Evolutionary conservation across 2,113 vertebrate species (phyloP), one percentile per base, ranked within the genome.

Genomic region (Neogobius melanostomus): DNA sequence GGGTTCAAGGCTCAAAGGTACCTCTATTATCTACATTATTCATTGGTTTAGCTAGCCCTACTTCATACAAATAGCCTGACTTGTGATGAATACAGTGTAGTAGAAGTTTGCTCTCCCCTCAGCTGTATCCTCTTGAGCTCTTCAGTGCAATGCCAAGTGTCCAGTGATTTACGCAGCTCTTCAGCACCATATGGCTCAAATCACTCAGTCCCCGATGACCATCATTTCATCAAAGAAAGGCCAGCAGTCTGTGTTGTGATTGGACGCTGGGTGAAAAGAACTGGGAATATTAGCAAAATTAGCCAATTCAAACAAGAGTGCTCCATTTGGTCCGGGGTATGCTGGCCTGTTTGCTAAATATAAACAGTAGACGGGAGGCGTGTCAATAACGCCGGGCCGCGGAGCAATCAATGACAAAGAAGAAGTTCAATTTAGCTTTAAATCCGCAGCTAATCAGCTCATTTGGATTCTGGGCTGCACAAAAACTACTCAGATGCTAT

Each of bases 391-490:
- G 67, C 87, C 60, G 51, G 71, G 80, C 73, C 79, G 69, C 60
- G 62, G 65, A 66, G 68, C 5, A 64, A 90, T 91, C 86, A 83
- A 89, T 90, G 75, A 72, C 72, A 85, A 65, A 85, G 72, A 81
- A 60, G 75, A 64, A 71, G 47, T 90, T 90, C 82, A 78, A 86
- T 89, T 88, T 88, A 72, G 10, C n/a, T 77, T 83, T 81, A 72
- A 84, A 91, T 81, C 75, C 50, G 8, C 71, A 66, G 71, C 82
- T 89, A 89, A 92, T 90, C 86, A 79, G 82, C 77, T 88, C 75
- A 90, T 91, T 90, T 66, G 60, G 11, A 67, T 78, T 69, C 63
- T 81, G 64, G 76, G 64, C 79, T 71, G 64, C 42, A 54, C 8
- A 76, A 59, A 72, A 44, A 52, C 81, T 66, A 5, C 65, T 82